Evolutionary conservation across 2,888 invertebrate species (phyloP).

Genomic region (Lymantria monacha): DNA sequence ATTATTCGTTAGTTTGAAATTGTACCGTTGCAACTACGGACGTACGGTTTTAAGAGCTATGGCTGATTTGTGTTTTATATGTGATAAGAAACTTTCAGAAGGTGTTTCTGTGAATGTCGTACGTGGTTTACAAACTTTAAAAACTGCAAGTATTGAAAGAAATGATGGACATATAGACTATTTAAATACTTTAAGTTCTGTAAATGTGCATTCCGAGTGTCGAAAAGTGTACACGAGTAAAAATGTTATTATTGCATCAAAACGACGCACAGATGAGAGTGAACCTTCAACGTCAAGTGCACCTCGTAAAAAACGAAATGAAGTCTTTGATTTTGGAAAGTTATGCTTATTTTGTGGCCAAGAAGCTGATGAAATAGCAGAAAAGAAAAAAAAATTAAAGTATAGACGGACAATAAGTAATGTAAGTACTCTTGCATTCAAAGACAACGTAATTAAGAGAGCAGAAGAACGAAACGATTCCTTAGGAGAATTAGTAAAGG

Average conservation of each 20-base stretch:
- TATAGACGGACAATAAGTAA: slow-evolving; percentile 39
- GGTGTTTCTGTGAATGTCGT: slow-evolving; percentile 25
- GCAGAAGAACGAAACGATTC: slow-evolving; percentile 46
- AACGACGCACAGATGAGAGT: slow-evolving; percentile 29
- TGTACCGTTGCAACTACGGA: background rate
- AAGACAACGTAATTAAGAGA: slow-evolving; percentile 45
- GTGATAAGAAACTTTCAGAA: slow-evolving; percentile 1
- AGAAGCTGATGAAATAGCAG: slow-evolving; percentile 42
- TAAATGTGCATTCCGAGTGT: slow-evolving; percentile 28
- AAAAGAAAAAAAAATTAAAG: slow-evolving; percentile 38
- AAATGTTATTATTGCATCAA: slow-evolving; percentile 26
- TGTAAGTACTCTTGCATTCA: slow-evolving; percentile 45
- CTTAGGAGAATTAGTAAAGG: slow-evolving; percentile 42
- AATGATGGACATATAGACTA: slow-evolving; percentile 25
- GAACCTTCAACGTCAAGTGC: slow-evolving; percentile 28
- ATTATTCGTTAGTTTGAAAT: background rate
- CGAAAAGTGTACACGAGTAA: slow-evolving; percentile 36
- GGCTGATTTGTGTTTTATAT: background rate
- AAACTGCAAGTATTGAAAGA: slow-evolving; percentile 34
- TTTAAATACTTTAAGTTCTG: background rate
- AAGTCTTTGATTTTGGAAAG: slow-evolving; percentile 33
- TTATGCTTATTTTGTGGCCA: slow-evolving; percentile 51
- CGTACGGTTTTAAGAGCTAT: background rate
- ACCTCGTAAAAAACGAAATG: slow-evolving; percentile 33
- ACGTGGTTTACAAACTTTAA: slow-evolving; percentile 35